Evolutionary conservation across 2,888 invertebrate genomes (phyloP).

Genomic region (Agriopis aurantiaria): DNA sequence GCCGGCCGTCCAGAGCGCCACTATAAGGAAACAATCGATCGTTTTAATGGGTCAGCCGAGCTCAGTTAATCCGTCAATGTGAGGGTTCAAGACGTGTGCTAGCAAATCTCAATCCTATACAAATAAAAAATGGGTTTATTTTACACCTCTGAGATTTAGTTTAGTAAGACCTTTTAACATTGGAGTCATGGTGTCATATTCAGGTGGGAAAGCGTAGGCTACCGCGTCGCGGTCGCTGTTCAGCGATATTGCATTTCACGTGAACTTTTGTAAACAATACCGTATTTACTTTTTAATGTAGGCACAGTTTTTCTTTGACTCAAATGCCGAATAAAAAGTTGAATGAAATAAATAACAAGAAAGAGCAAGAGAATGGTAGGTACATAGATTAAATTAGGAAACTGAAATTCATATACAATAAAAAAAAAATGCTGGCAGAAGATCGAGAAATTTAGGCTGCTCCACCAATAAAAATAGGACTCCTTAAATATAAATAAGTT

Average conservation of each 20-base stretch:
- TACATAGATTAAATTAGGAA: background rate
- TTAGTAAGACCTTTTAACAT: constrained; percentile 67
- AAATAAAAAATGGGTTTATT: constrained; percentile 58
- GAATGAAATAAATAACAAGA: no score
- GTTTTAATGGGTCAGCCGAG: constrained; percentile 85
- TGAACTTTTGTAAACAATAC: constrained; percentile 77
- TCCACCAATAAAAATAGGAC: no score
- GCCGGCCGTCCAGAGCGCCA: constrained; percentile 66
- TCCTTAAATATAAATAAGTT: no score
- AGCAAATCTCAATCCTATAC: constrained; percentile 72
- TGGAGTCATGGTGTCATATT: constrained; percentile 77
- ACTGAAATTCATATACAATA: background rate
- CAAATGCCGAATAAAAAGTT: background rate
- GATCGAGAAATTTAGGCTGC: no score
- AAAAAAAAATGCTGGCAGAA: no score
- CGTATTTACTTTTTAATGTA: constrained; percentile 64
- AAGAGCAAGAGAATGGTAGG: background rate
- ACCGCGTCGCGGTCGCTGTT: constrained; percentile 82
- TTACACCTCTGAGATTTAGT: constrained; percentile 53
- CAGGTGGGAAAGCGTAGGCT: constrained; percentile 85
- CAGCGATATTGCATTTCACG: constrained; percentile 80
- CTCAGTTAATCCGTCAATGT: constrained; percentile 79
- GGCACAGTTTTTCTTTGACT: constrained; percentile 49
- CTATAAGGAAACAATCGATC: constrained; percentile 86
- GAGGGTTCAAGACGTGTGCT: constrained; percentile 64